Conservation (phyloP, 30 jellyfish, hydroid and myxozoan genomes). For the Pseudorhiza aurosa region DNA sequence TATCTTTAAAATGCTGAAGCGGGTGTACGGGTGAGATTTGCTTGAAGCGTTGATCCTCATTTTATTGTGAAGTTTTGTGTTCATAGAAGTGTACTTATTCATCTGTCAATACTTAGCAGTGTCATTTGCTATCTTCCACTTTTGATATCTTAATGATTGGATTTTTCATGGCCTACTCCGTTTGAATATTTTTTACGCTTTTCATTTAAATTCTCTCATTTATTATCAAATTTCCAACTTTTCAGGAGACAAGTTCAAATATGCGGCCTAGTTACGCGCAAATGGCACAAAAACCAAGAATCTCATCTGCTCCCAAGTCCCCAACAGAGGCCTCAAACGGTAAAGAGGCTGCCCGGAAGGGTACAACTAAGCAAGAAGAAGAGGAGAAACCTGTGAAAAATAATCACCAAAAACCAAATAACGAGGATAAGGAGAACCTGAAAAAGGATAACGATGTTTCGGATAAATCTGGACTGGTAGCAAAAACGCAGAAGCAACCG, state of each 20-base stretch:
- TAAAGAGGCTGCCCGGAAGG: slow-evolving; percentile 50
- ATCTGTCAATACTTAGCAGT: too few relatives aligned
- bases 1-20: too few relatives aligned
- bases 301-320: slow-evolving; percentile 29
- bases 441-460: slow-evolving; percentile 31
- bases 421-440: slow-evolving; percentile 24
- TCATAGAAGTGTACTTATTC: too few relatives aligned
- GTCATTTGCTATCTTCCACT: too few relatives aligned
- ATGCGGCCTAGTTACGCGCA: slow-evolving; percentile 94
- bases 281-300: slow-evolving; percentile 95
- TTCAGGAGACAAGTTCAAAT: slow-evolving; percentile 37
- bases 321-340: slow-evolving; percentile 49
- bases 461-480: slow-evolving; percentile 34
- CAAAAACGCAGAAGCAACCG: slow-evolving; percentile 63
- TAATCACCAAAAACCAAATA: slow-evolving; percentile 4
- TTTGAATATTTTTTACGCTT: neutral
- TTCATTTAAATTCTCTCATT: neutral
- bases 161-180: neutral
- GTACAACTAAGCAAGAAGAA: slow-evolving; percentile 14
- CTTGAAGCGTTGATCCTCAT: too few relatives aligned
- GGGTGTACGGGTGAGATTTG: too few relatives aligned
- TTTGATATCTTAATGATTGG: too few relatives aligned
- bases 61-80: too few relatives aligned
- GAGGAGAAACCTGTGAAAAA: slow-evolving; percentile 2
- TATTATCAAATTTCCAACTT: neutral